These are phyloP conservation scores for Mechanitis mazaeus DNA, from an alignment of 2,888 invertebrate species.

Conservation along the genomic window DNA sequence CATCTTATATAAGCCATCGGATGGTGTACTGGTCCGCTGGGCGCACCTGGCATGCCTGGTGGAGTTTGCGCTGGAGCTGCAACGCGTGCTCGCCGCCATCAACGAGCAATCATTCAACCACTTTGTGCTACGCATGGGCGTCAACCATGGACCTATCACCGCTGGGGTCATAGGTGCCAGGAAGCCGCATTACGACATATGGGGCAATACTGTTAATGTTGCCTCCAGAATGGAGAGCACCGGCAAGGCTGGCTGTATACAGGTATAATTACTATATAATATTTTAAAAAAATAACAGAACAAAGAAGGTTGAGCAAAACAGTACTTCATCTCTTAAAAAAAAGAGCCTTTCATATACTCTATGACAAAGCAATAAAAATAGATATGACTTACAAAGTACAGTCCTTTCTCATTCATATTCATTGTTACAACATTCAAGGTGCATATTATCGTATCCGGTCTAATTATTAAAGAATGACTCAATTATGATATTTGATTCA, in stretches of 20 bases:
- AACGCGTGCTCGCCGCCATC: slow-evolving; percentile 92
- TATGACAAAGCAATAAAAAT: slow-evolving; percentile 5
- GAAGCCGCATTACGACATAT: slow-evolving; percentile 97
- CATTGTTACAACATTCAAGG: slow-evolving; percentile 3
- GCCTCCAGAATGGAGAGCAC: slow-evolving; percentile 99
- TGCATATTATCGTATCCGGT: slow-evolving; percentile 5
- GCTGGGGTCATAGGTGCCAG: slow-evolving; percentile 97
- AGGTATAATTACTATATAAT: slow-evolving; percentile 73
- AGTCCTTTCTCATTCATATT: slow-evolving; percentile 3
- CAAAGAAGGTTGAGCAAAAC: no score
- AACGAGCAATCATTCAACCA: slow-evolving; percentile 97
- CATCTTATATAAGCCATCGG: slow-evolving; percentile 75
- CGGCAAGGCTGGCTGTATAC: slow-evolving; percentile 95
- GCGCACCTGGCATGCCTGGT: slow-evolving; percentile 89
- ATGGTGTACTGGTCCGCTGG: slow-evolving; percentile 86
- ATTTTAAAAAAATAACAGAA: neutral
- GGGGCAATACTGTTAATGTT: slow-evolving; percentile 98
- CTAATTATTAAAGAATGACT: slow-evolving; percentile 3
- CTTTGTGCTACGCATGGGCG: slow-evolving; percentile 94
- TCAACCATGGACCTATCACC: slow-evolving; percentile 96
- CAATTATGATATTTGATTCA: neutral
- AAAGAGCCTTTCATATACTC: no score
- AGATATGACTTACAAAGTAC: neutral
- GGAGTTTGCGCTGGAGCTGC: slow-evolving; percentile 92
- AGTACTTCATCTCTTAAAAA: no score